A percentile compares a stretch with the other conserved stretches of the same genome.
These are phyloP conservation scores for Symphodus melops DNA, from an alignment of 2,113 vertebrate species.

Conservation along the genomic window DNA sequence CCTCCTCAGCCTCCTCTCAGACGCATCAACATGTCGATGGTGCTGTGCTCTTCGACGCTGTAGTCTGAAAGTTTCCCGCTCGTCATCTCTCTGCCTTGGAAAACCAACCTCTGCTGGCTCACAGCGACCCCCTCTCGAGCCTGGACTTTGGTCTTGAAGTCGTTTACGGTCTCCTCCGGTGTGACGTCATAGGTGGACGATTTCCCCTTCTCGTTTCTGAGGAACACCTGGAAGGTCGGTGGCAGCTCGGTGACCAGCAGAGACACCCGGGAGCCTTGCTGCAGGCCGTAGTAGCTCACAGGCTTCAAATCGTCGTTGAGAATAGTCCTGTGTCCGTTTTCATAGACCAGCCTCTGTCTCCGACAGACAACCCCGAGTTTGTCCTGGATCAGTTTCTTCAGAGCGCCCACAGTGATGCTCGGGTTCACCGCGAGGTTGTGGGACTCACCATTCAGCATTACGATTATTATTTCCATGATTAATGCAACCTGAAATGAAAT, in stretches of 20 bases:
- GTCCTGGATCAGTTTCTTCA: conserved; percentile 43
- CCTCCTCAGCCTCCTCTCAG: conserved; percentile 73
- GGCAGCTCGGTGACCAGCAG: conserved; percentile 62
- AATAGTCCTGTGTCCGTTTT: conserved; percentile 26
- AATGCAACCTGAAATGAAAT: not conserved
- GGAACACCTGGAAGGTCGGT: conserved; percentile 66
- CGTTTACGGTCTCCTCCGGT: conserved; percentile 45
- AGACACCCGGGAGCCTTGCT: conserved; percentile 53
- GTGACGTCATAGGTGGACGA: conserved; percentile 54
- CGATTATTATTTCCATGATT: conserved; percentile 63
- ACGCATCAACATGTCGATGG: conserved; percentile 62
- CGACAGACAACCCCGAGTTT: fast-evolving
- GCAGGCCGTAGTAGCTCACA: conserved; percentile 52
- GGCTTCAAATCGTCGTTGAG: conserved; percentile 43
- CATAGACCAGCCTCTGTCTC: conserved; percentile 47
- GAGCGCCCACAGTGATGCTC: conserved; percentile 37
- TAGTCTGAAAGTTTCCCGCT: conserved; percentile 64
- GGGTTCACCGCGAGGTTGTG: conserved; percentile 69
- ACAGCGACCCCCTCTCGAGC: conserved; percentile 36
- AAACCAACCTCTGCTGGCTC: conserved; percentile 75
- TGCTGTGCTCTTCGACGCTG: conserved; percentile 44
- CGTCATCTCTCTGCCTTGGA: conserved; percentile 52
- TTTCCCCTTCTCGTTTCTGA: conserved; percentile 60
- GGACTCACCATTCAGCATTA: conserved; percentile 10
- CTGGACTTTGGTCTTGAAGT: conserved; percentile 61